phyloP scores from a whole-genome alignment of 92 coral and sea anemone genomes.

The Zoanthus sansibaricus region DNA sequence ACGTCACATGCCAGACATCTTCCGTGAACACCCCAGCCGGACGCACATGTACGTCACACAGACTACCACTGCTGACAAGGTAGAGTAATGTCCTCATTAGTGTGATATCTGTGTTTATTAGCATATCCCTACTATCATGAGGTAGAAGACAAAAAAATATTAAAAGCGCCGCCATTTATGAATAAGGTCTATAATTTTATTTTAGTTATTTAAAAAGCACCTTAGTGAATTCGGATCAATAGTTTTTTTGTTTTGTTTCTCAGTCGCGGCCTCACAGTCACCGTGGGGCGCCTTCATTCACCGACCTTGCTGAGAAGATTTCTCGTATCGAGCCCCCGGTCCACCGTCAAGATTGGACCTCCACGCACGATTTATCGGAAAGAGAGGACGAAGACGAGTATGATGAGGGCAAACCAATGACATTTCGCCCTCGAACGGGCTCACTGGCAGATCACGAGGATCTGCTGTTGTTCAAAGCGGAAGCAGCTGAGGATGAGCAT shows the following conservation, averaged over 20 bases:
- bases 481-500: conserved; percentile 67
- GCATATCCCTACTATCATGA: too few relatives aligned
- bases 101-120: too few relatives aligned
- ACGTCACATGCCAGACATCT: conserved; percentile 84
- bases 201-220: too few relatives aligned
- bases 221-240: too few relatives aligned
- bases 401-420: conserved; percentile 79
- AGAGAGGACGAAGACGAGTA: conserved; percentile 90
- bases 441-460: conserved; percentile 99
- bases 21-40: conserved; percentile 83
- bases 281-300: conserved; percentile 76
- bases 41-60: conserved; percentile 75
- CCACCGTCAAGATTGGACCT: conserved; percentile 75
- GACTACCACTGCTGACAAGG: conserved; percentile 62
- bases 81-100: not conserved
- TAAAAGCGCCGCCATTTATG: too few relatives aligned
- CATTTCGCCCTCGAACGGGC: conserved; percentile 89
- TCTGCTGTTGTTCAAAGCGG: conserved; percentile 76
- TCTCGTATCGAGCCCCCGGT: conserved; percentile 95
- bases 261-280: conserved; percentile 51
- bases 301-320: conserved; percentile 90
- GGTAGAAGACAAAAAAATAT: too few relatives aligned
- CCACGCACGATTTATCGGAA: conserved; percentile 64
- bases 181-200: too few relatives aligned
- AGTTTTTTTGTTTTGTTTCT: not conserved